These are phyloP conservation scores for Bedellia somnulentella DNA, from an alignment of 2,888 invertebrate species.

Conservation along the genomic window DNA sequence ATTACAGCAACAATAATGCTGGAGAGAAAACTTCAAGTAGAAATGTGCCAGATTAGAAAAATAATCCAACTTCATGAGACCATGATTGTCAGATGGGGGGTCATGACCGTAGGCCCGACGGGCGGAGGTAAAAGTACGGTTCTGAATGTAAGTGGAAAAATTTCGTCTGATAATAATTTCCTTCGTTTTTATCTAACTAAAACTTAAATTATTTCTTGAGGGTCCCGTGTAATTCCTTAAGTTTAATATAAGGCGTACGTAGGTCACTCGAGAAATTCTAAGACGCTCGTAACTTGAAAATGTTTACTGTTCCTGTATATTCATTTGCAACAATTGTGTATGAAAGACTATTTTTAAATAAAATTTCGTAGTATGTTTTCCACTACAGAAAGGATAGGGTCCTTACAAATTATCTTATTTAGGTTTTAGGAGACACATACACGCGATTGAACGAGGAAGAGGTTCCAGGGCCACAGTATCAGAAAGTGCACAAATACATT, in stretches of 20 bases:
- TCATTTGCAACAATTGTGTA: too few relatives aligned
- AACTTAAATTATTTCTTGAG: too few relatives aligned
- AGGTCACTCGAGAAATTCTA: too few relatives aligned
- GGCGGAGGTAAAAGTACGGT: slow-evolving; percentile 85
- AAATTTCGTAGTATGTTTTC: too few relatives aligned
- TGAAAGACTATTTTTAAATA: too few relatives aligned
- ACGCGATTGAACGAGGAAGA: slow-evolving; percentile 65
- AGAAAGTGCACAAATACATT: slow-evolving; percentile 74
- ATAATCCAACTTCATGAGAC: slow-evolving; percentile 88
- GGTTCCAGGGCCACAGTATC: slow-evolving; percentile 64
- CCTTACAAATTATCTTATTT: slow-evolving; percentile 14
- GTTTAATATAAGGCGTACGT: too few relatives aligned
- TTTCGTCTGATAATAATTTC: too few relatives aligned
- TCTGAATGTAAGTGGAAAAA: slow-evolving; percentile 63
- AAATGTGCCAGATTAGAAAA: slow-evolving; percentile 68
- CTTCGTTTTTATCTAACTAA: too few relatives aligned
- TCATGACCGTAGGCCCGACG: slow-evolving; percentile 90
- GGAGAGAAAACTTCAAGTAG: slow-evolving; percentile 67
- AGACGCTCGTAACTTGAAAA: too few relatives aligned
- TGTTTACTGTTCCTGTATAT: too few relatives aligned
- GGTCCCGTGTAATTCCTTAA: too few relatives aligned
- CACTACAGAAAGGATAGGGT: too few relatives aligned
- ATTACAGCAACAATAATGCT: slow-evolving; percentile 39
- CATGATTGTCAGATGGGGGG: slow-evolving; percentile 89
- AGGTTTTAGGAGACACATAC: slow-evolving; percentile 74